These are phyloP conservation scores for Clarias macrocephalus DNA, from an alignment of 2,113 vertebrate species.

Conservation along the genomic window DNA sequence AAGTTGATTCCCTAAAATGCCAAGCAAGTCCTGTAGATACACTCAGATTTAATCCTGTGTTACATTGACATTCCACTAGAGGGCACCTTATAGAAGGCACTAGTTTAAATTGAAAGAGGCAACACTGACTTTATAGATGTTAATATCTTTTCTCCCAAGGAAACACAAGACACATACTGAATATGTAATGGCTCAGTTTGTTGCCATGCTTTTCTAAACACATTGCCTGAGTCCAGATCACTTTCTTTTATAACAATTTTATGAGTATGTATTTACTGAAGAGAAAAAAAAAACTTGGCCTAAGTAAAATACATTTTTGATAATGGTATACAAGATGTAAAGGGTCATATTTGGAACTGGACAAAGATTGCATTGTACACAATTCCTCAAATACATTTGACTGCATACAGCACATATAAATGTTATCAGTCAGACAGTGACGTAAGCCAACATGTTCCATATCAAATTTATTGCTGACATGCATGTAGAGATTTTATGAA, in stretches of 20 bases:
- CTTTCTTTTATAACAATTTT: neutral
- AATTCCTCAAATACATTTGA: neutral
- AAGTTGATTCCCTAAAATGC: no score
- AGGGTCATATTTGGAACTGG: neutral
- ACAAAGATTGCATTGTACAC: neutral
- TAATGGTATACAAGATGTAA: neutral
- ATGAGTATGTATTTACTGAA: neutral
- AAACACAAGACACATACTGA: neutral
- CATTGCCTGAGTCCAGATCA: neutral
- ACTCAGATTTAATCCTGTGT: neutral
- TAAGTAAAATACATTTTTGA: neutral
- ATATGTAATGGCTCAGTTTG: neutral
- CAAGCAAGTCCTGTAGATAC: neutral
- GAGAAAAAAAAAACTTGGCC: no score
- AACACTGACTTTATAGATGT: neutral
- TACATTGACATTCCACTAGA: neutral
- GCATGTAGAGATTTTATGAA: constrained; percentile 92
- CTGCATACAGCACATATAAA: neutral
- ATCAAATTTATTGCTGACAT: constrained; percentile 98
- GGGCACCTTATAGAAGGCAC: neutral
- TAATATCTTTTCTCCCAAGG: neutral
- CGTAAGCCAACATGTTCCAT: constrained; percentile 64
- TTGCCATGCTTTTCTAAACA: neutral
- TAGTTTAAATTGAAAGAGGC: neutral
- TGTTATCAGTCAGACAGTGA: neutral